Evolutionary conservation across 2,113 vertebrate genomes (phyloP).

Genomic region (Halichoerus grypus): DNA sequence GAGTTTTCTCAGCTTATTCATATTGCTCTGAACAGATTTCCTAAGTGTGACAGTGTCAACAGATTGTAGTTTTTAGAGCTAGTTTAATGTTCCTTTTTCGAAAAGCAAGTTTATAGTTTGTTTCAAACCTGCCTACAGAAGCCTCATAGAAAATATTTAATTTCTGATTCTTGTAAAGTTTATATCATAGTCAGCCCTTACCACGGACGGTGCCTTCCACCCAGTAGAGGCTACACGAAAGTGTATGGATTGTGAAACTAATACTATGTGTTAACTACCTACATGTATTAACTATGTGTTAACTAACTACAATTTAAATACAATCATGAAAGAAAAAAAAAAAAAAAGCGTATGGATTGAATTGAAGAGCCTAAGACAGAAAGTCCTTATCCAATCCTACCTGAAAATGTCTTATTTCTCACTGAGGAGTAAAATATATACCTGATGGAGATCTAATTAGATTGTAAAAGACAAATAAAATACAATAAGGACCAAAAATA

Average conservation of each 20-base stretch:
- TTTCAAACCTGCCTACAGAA: conserved; percentile 20
- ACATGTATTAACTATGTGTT: neutral
- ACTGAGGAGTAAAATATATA: neutral
- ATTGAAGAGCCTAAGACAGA: neutral
- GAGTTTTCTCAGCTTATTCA: neutral
- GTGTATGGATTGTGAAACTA: neutral
- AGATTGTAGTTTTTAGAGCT: neutral
- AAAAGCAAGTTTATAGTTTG: conserved; percentile 18
- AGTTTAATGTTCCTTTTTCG: neutral
- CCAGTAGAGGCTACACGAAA: neutral
- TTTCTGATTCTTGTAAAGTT: neutral
- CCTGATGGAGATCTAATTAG: conserved; percentile 28
- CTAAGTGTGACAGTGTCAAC: neutral
- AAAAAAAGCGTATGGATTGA: neutral
- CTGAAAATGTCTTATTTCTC: neutral
- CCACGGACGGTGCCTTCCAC: neutral
- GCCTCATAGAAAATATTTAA: neutral
- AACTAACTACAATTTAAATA: neutral
- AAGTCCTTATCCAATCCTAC: neutral
- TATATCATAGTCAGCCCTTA: neutral
- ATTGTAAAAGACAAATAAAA: conserved; percentile 9
- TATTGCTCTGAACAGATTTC: neutral
- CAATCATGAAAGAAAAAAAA: neutral
- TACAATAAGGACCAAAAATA: neutral
- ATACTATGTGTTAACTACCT: neutral